Evolutionary conservation across 2,888 invertebrate genomes (phyloP).

Genomic region (Teleiodes luculella): DNA sequence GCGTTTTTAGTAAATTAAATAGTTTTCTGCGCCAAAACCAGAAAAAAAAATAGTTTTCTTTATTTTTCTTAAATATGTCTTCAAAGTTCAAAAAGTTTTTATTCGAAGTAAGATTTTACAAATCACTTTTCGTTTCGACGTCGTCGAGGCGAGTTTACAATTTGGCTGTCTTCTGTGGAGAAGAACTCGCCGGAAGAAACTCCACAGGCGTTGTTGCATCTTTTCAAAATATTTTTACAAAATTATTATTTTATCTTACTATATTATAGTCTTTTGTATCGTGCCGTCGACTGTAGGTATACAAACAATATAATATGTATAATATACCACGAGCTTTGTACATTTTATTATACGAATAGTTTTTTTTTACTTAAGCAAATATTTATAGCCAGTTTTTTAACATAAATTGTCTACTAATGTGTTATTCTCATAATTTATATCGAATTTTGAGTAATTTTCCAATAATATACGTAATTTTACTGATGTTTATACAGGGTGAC

Average conservation of each 20-base stretch:
- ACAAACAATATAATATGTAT: neutral
- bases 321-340: slow-evolving; percentile 55
- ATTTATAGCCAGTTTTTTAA: neutral
- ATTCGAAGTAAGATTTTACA: too few relatives aligned
- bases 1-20: too few relatives aligned
- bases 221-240: too few relatives aligned
- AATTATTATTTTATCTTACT: neutral
- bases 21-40: too few relatives aligned
- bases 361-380: slow-evolving; percentile 48
- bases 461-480: slow-evolving; percentile 10
- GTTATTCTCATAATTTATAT: neutral
- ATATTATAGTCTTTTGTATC: neutral
- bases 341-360: slow-evolving; percentile 48
- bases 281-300: slow-evolving; percentile 4
- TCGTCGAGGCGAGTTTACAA: too few relatives aligned
- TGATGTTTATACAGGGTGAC: slow-evolving; percentile 1
- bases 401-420: neutral
- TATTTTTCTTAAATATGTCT: too few relatives aligned
- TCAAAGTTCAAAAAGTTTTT: too few relatives aligned
- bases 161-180: too few relatives aligned
- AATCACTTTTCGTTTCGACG: too few relatives aligned
- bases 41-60: too few relatives aligned
- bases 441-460: slow-evolving; percentile 1
- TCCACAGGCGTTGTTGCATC: too few relatives aligned
- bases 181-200: too few relatives aligned